Percentiles rank a stretch among this genome's conserved stretches.
Conservation (phyloP, 1,140 invertebrate genomes). For the Ips nitidus region DNA sequence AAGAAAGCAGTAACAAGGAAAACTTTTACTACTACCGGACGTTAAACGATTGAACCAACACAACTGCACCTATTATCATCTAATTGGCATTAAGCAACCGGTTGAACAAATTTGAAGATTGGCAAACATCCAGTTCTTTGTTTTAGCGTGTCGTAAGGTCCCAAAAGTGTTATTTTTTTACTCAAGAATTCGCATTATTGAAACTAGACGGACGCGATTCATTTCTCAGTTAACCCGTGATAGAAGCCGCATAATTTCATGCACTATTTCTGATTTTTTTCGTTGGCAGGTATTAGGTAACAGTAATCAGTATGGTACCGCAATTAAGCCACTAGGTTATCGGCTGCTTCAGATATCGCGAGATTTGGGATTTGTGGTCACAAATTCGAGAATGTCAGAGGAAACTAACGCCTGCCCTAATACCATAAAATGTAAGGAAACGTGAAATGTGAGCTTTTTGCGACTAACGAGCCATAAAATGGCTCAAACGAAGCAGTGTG, state of each 20-base stretch:
- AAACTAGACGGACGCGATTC: background rate
- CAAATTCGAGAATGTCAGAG: too few species aligned
- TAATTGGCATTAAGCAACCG: background rate
- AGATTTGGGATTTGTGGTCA: too few species aligned
- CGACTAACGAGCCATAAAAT: too few species aligned
- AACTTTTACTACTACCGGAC: too few species aligned
- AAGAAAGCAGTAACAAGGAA: too few species aligned
- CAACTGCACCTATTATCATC: background rate
- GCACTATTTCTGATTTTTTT: background rate
- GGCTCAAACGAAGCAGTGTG: too few species aligned
- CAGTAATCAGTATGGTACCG: background rate
- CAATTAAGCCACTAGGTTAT: slow-evolving; percentile 1
- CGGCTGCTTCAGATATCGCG: too few species aligned
- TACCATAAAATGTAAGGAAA: too few species aligned
- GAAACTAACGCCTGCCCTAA: too few species aligned
- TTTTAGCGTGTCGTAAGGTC: background rate
- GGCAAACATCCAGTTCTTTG: background rate
- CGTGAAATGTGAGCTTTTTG: too few species aligned
- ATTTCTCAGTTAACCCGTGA: background rate
- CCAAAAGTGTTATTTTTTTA: background rate
- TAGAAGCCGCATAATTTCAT: background rate
- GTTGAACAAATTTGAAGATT: background rate
- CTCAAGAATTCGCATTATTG: slow-evolving; percentile 1
- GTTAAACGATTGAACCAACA: background rate
- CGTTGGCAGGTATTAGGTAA: background rate